Base-by-base conservation (phyloP, 2,797 vertebrate genomes). In the Graptemys geographica region DNA sequence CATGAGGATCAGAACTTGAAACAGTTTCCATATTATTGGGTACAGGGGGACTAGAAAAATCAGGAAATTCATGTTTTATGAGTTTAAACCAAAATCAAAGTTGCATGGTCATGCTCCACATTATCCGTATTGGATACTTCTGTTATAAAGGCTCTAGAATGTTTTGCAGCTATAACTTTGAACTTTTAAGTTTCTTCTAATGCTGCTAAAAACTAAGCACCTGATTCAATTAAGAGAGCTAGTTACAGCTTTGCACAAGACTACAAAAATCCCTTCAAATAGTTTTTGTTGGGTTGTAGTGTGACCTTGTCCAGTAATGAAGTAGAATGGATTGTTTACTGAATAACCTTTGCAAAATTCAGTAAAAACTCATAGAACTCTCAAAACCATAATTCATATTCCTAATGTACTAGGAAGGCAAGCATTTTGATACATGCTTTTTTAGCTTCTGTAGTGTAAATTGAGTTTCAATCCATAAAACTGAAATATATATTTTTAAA, bases 1-100 rank as follows among this genome's bases (percentile, higher is more conserved):
- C 96, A 49, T 81, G 94, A 94, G 91, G 79, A 10, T 94, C 92
- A 90, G 96, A 93, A 85, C 13, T 6, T 41, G 87, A 59, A 97
- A 93, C 53, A 90, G 90, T 96, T 97, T 96, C 95, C 86, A 72
- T 86, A 93, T 98, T 98, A 97, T 94, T 96, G 10, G 88, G 86
- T 97, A 90, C 95, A 92, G 84, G 93, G 96, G 96, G 96, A 97
- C 95, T 90, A 98, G 92, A 83, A 97, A 97, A 97, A 93, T 90
- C 96, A 98, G 95, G 96, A 98, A 98, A 96, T 96, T 86, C 52
- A 13, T 90, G 87, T 96, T 97, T 98, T 96, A 97, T 95, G 93
- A 96, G 94, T 87, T 97, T 93, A 95, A 96, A 90, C 74, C 86
- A 89, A 97, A 97, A 97, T 96, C 94, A 97, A 96, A 97, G 97